Evolutionary conservation across 2,888 invertebrate species (phyloP), one percentile per base, ranked within the genome.

Genomic region (Phyllotreta cruciferae): DNA sequence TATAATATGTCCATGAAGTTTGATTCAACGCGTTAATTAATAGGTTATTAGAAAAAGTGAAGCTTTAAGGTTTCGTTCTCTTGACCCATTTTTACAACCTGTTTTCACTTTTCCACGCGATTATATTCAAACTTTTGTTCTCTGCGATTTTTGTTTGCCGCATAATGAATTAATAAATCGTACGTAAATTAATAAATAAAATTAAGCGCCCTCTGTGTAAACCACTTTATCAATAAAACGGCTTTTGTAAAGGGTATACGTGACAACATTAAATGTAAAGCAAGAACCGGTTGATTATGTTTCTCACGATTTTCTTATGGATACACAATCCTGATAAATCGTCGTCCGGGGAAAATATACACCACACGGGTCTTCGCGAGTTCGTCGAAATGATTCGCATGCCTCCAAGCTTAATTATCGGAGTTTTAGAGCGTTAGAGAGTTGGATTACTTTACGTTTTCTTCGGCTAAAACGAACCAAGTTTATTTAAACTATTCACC

Each of bases 281-380:
- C 6, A 34, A 50, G 42, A 50, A 13, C 44, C 24, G 24, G 62
- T 52, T 62, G 60, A 58, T 63, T 58, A 58, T 65, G 54, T 65
- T 47, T 47, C 65, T 44, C 60, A 52, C 54, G 60, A 62, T 63
- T 60, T 45, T 47, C 62, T 63, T 56, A 57, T 63, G 68, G 70
- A 55, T 67, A 70, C 58, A 64, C 60, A 68, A 71, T 68, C 70
- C 66, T 71, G 69, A 71, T 67, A 71, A 70, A 70, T 70, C 54
- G 66, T 47, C 45, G 63, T 42, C 36, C 45, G 53, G 56, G 50
- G 63, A 36, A n/a, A 24, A 24, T 24, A 56, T 49, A 50, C 44
- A 56, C 37, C 38, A 52, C 44, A 62, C 58, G 24, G 38, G 44
- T 49, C 53, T 54, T 54, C 37, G 37, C 37, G 57, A 38, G 36